Percentiles rank a stretch among this genome's conserved stretches.
Conservation (phyloP, 2,888 invertebrate species). For the Linnaemya vulpina region DNA sequence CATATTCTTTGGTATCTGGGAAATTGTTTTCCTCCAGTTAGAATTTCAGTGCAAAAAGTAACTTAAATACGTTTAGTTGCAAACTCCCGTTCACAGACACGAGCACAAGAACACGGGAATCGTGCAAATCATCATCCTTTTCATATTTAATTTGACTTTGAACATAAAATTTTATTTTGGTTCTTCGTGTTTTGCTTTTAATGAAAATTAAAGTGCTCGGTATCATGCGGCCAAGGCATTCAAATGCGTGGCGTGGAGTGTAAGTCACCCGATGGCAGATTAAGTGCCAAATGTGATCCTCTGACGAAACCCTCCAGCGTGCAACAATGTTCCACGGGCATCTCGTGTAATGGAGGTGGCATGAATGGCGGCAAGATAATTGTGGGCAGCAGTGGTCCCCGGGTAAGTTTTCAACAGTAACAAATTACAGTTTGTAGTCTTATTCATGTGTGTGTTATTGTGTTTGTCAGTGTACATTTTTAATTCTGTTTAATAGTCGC, state of each 20-base stretch:
- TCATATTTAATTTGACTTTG: conserved; percentile 19
- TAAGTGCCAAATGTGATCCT: conserved; percentile 87
- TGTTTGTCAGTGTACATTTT: neutral
- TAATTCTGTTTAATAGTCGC: no score
- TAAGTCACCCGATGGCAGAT: conserved; percentile 85
- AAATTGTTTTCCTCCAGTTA: no score
- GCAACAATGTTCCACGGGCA: conserved; percentile 89
- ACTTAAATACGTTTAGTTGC: no score
- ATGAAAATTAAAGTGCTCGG: conserved; percentile 89
- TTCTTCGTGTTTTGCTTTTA: conserved; percentile 29
- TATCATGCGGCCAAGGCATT: conserved; percentile 93
- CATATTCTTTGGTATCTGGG: no score
- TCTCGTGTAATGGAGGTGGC: conserved; percentile 85
- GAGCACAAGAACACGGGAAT: no score
- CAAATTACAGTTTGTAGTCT: no score
- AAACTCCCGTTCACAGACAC: no score
- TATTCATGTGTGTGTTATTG: neutral
- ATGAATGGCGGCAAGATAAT: conserved; percentile 80
- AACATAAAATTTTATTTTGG: conserved; percentile 24
- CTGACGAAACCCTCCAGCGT: conserved; percentile 87
- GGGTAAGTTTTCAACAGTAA: conserved; percentile 72
- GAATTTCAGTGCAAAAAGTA: no score
- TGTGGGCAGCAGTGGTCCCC: conserved; percentile 79
- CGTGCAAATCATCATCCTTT: conserved; percentile 29
- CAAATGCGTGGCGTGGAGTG: conserved; percentile 93